Evolutionary conservation across 2,113 vertebrate species (phyloP).

Genomic region (Austrofundulus limnaeus): DNA sequence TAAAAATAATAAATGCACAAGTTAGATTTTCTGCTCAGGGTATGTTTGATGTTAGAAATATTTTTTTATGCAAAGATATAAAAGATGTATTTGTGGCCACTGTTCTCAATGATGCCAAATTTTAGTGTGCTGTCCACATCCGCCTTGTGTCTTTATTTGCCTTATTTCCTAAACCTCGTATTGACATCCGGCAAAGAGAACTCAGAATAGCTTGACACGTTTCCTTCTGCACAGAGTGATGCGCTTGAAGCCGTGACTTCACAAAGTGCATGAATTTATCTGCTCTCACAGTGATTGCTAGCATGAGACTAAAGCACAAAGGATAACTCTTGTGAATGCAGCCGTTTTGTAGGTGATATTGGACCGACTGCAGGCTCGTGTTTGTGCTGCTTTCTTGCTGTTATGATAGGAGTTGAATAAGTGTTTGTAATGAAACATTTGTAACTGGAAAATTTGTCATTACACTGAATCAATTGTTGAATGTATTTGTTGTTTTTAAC

Average conservation of each 20-base stretch:
- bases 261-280: conserved; percentile 6
- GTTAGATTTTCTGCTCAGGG: conserved; percentile 52
- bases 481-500: not conserved
- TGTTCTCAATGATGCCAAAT: conserved; percentile 27
- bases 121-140: conserved; percentile 26
- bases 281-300: conserved; percentile 18
- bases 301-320: conserved; percentile 41
- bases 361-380: too few relatives aligned
- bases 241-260: not conserved
- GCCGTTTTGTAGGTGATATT: too few relatives aligned
- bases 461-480: conserved; percentile 3
- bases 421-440: not conserved
- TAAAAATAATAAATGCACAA: conserved; percentile 29
- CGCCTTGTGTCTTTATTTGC: conserved; percentile 50
- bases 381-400: not conserved
- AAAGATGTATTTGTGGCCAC: conserved; percentile 15
- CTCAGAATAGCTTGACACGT: not conserved
- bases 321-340: too few relatives aligned
- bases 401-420: not conserved
- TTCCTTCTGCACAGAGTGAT: not conserved
- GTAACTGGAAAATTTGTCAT: conserved; percentile 8
- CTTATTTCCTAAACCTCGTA: conserved; percentile 41
- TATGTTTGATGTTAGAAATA: not conserved
- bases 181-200: not conserved
- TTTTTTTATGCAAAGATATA: conserved; percentile 11